phyloP scores from a whole-genome alignment of 2,888 invertebrate species.

The Escarpia spicata region DNA sequence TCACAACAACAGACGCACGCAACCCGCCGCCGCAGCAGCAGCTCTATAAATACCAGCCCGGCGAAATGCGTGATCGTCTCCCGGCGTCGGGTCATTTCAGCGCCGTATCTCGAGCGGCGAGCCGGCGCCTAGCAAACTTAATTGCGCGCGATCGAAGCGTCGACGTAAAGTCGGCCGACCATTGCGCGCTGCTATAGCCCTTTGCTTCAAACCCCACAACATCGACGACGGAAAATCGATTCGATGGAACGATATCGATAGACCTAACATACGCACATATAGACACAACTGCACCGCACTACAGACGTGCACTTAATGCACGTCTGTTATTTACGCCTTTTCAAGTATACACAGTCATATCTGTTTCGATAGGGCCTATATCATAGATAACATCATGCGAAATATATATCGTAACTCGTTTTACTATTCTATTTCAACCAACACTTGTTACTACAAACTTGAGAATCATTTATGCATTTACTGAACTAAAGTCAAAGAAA shows the following conservation, averaged over 20 bases:
- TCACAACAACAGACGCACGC: not conserved
- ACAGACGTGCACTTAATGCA: not conserved
- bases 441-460: not conserved
- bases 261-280: not conserved
- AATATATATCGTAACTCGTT: not conserved
- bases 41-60: not conserved
- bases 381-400: not conserved
- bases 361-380: not conserved
- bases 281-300: not conserved
- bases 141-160: constrained; percentile 9
- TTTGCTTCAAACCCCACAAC: not conserved
- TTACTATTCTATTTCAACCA: not conserved
- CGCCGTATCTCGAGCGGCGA: not conserved
- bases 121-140: constrained; percentile 3
- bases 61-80: not conserved
- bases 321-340: not conserved
- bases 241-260: not conserved
- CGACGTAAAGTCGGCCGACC: constrained; percentile 3
- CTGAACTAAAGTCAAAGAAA: not conserved
- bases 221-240: constrained; percentile 11
- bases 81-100: not conserved
- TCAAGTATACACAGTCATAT: not conserved
- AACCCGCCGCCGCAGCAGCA: not conserved
- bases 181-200: not conserved
- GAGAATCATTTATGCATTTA: not conserved